phyloP scores from a whole-genome alignment of 2,888 invertebrate species.

The Limnephilus marmoratus region DNA sequence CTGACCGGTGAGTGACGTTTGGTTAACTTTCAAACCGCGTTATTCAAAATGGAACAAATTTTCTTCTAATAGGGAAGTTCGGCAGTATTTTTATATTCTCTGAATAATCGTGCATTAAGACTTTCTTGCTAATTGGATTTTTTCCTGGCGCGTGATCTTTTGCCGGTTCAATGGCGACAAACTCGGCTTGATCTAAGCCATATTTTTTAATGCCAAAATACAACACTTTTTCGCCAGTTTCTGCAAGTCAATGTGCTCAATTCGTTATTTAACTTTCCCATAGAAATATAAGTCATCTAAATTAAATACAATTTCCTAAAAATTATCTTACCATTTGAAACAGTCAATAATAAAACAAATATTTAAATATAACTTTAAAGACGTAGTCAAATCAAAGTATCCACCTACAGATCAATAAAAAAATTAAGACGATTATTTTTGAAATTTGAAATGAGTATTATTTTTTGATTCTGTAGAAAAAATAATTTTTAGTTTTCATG shows the following conservation, averaged over 20 bases:
- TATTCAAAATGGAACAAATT: not conserved
- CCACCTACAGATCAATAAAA: too few species aligned
- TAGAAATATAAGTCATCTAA: not conserved
- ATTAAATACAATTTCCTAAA: too few species aligned
- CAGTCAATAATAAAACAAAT: too few species aligned
- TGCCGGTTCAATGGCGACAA: slow-evolving; percentile 2
- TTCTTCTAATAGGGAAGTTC: not conserved
- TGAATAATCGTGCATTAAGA: not conserved
- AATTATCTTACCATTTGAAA: too few species aligned
- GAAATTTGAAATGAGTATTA: too few species aligned
- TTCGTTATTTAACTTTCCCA: not conserved
- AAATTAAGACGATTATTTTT: too few species aligned
- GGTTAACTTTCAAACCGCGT: not conserved
- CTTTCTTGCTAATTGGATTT: not conserved
- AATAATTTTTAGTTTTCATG: too few species aligned
- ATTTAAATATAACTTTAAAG: too few species aligned
- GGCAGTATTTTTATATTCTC: not conserved
- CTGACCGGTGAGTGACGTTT: not conserved
- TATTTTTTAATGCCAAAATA: not conserved
- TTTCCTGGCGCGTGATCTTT: not conserved
- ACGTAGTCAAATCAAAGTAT: too few species aligned
- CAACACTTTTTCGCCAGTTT: not conserved
- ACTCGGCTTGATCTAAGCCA: not conserved
- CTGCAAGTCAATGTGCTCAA: not conserved
- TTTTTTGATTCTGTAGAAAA: too few species aligned